Evolutionary conservation across 2,113 vertebrate genomes (phyloP), one percentile per base, ranked within the genome.

Genomic region (Andinoacara biseriatus): DNA sequence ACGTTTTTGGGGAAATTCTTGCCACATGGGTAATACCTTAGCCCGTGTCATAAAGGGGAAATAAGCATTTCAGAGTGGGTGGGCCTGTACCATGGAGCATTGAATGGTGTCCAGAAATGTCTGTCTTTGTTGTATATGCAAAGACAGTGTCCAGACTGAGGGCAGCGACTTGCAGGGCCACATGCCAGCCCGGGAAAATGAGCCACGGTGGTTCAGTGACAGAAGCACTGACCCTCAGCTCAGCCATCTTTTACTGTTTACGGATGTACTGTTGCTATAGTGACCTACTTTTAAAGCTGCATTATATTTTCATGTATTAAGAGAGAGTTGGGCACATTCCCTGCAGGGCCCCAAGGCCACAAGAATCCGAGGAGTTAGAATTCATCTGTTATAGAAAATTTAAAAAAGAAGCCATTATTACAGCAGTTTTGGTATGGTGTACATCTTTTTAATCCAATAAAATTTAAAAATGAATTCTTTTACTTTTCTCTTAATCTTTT

Each of bases 141-240:
- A 78, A 89, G 77, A 35, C 82, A 57, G 81, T 82, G 74, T 86
- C 31, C 62, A 80, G 78, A 87, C 84, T 46, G 78, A 88, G 88
- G 82, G 79, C 88, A 89, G 89, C 46, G 75, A 86, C 83, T 90
- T 74, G 14, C 26, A 58, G 86, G 86, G 88, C 90, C 29, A 9
- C 29, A 84, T 83, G 91, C 90, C 91, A 90, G 61, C 60, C 24
- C 22, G 69, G 78, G 87, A 88, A 92, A 91, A 86, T 83, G 83
- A 89, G 83, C 93, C 78, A 86, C 86, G 83, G 88, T 85, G 87
- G 81, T 89, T 82, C 82, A 57, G 84, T 86, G 88, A 91, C 91
- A 90, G 88, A 92, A 86, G 76, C 83, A 81, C 62, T 86, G 89
- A 90, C 90, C 91, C 86, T 88, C 86, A 86, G 76, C 89, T 78